phyloP scores from a whole-genome alignment of 2,113 vertebrate genomes.

The Fregetta grallaria region DNA sequence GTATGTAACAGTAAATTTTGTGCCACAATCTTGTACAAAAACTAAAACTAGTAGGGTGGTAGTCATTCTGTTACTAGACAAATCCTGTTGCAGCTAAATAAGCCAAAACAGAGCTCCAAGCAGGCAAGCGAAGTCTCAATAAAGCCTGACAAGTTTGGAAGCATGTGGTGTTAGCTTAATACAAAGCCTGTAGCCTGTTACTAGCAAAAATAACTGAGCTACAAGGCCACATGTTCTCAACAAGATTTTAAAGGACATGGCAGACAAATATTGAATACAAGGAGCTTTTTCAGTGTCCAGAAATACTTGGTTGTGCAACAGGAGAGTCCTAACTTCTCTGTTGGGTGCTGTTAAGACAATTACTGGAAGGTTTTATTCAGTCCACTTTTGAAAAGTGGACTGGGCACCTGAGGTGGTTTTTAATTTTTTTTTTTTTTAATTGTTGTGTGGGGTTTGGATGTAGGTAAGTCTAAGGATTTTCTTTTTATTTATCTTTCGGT shows the following conservation, averaged over 20 bases:
- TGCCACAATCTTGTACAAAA: neutral
- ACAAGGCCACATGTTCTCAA: neutral
- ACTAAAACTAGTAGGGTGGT: neutral
- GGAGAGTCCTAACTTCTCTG: neutral
- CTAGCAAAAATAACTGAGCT: neutral
- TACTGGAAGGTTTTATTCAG: neutral
- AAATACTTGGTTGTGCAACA: neutral
- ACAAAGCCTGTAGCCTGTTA: neutral
- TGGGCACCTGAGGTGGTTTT: neutral
- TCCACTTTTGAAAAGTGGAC: neutral
- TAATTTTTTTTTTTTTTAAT: neutral
- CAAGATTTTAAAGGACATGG: neutral
- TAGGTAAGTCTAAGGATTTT: neutral
- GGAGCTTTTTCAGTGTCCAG: neutral
- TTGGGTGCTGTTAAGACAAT: neutral
- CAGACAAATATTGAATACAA: neutral
- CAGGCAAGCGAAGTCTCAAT: rapidly evolving
- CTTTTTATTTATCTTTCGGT: neutral
- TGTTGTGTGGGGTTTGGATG: neutral
- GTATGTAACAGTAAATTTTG: neutral
- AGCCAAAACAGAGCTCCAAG: neutral
- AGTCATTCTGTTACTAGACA: neutral
- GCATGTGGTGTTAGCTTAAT: neutral
- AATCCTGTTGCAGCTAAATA: neutral
- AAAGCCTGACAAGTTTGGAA: neutral